Conservation (phyloP, 2,113 vertebrate species). For the Hassar affinis region DNA sequence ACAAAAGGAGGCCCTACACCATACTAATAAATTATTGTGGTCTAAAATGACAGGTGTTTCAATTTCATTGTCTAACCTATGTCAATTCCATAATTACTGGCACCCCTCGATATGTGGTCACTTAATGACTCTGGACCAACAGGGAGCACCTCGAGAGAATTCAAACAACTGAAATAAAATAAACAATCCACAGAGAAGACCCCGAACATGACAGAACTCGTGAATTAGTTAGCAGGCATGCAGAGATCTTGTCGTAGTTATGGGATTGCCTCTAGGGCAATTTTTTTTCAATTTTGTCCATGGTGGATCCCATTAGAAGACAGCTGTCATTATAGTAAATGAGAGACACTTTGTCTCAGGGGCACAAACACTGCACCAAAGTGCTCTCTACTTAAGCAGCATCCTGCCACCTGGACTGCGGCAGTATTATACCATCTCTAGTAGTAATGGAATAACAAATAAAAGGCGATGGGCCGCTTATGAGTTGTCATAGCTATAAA, state of each 20-base stretch:
- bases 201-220: background rate
- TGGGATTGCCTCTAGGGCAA: background rate
- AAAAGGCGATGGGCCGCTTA: background rate
- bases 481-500: background rate
- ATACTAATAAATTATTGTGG: too few relatives aligned
- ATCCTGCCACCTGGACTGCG: background rate
- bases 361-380: background rate
- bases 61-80: too few relatives aligned
- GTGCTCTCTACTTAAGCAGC: background rate
- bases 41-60: too few relatives aligned
- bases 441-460: background rate
- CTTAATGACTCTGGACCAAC: too few relatives aligned
- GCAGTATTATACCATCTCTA: background rate
- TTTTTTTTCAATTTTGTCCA: background rate
- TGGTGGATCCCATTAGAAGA: background rate
- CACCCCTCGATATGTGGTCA: too few relatives aligned
- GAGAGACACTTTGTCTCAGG: background rate
- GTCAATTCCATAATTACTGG: background rate
- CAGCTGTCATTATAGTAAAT: slow-evolving; percentile 11
- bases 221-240: background rate
- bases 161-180: background rate
- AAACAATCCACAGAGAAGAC: background rate
- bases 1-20: too few relatives aligned
- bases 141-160: background rate
- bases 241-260: background rate